Evolutionary conservation across 2,113 vertebrate species (phyloP).

Genomic region (Dasypus novemcinctus): DNA sequence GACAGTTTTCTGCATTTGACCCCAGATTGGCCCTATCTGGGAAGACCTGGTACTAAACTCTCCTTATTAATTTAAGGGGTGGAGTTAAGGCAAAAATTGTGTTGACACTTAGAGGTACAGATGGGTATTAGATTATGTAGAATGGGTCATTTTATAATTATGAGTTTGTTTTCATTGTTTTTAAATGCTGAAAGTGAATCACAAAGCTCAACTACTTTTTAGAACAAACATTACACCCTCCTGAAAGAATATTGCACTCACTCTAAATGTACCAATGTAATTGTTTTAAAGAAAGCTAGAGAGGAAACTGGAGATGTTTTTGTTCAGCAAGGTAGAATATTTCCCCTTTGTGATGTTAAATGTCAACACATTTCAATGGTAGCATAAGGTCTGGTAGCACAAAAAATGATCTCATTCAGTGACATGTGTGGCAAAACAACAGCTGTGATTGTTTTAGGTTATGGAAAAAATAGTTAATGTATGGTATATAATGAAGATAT

Average conservation of each 20-base stretch:
- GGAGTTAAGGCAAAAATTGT: not conserved
- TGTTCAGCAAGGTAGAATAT: not conserved
- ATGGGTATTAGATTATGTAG: not conserved
- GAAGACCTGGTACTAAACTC: not conserved
- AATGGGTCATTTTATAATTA: not conserved
- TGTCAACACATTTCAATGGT: conserved; percentile 21
- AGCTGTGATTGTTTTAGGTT: conserved; percentile 52
- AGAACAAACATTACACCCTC: not conserved
- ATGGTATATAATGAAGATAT: not conserved
- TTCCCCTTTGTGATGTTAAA: not conserved
- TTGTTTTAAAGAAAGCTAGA: not conserved
- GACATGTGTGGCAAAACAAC: conserved; percentile 16
- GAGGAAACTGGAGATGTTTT: not conserved
- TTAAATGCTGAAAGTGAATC: not conserved
- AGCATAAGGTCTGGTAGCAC: conserved; percentile 1
- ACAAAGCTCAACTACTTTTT: not conserved
- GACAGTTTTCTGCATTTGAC: not conserved
- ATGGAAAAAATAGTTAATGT: conserved; percentile 43
- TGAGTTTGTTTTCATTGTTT: not conserved
- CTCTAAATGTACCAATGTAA: not conserved
- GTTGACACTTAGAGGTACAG: not conserved
- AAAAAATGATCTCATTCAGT: conserved; percentile 28
- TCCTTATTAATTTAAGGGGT: not conserved
- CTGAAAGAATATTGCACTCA: not conserved
- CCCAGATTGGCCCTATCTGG: not conserved